Evolutionary conservation across 53 echinoderm and acorn worm genomes (phyloP), one percentile per base, ranked within the genome.

Genomic region (Arbacia lixula): DNA sequence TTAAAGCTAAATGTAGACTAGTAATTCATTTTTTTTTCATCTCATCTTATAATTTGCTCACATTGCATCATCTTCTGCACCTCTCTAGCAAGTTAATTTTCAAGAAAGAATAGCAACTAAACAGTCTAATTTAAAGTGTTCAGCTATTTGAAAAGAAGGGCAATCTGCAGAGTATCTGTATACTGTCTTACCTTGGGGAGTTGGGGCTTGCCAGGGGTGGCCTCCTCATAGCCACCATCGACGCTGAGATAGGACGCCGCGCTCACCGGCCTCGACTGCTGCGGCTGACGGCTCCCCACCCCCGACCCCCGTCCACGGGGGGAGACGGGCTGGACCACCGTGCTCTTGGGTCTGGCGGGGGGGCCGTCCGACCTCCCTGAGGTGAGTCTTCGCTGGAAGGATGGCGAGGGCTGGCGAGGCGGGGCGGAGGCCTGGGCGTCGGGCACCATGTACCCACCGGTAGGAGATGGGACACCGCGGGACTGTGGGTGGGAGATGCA

Each of bases 361-460:
- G 27, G 34, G 5, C 35, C 6, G n/a, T n/a, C n/a, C n/a, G n/a
- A n/a, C n/a, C n/a, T n/a, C 5, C 77, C 77, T 1, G 77, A 58
- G 3, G 77, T 77, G 38, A 77, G 77, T 0, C 77, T 54, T 11
- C 77, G 77, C 77, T 60, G 60, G 0, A 77, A 10, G 26, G 77
- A 77, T 1, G 77, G 41, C 16, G 74, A 69, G 24, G 10, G 42
- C 69, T 69, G 69, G 41, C 29, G 40, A 8, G 8, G 8, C 49
- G 9, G 9, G 46, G 43, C 24, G 19, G 74, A 33, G 33, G 74
- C 51, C 8, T 50, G 37, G 16, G 77, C 35, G 43, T 77, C 77
- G 34, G 77, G 77, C 31, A 40, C 40, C 41, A 77, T 11, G 39
- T 77, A 77, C 28, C 4, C 52, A 0, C 20, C 29, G 4, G 57